phyloP scores from a whole-genome alignment of 2,888 invertebrate genomes.

The Agrypnus murinus region DNA sequence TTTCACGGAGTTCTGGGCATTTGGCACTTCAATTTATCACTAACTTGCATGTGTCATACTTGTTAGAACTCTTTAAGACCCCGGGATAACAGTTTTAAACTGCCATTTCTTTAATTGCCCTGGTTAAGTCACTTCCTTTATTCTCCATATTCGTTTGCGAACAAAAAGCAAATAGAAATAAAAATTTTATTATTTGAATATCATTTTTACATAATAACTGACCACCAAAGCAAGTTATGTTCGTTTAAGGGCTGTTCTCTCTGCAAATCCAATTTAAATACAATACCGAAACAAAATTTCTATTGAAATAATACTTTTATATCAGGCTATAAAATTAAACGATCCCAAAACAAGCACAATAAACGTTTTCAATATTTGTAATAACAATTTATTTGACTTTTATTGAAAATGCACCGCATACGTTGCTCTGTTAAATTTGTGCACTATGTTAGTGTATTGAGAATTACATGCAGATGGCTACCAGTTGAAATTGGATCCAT shows the following conservation, averaged over 20 bases:
- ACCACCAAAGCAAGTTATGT: not conserved
- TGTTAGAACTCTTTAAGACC: constrained; percentile 51
- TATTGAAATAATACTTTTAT: constrained; percentile 24
- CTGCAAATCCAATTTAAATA: not conserved
- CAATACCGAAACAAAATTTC: not conserved
- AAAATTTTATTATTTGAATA: not conserved
- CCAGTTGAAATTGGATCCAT: constrained; percentile 17
- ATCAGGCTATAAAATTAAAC: constrained; percentile 35
- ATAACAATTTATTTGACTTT: constrained; percentile 41
- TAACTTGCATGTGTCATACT: constrained; percentile 60
- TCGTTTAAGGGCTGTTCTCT: not conserved
- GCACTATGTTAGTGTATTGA: constrained; percentile 31
- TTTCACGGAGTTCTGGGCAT: constrained; percentile 68
- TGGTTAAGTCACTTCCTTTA: constrained; percentile 3
- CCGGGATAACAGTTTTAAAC: constrained; percentile 51
- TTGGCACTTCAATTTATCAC: constrained; percentile 66
- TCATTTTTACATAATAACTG: not conserved
- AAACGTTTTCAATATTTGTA: constrained; percentile 36
- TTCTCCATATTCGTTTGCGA: not conserved
- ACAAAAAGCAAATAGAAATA: no score
- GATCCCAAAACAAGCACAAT: constrained; percentile 28
- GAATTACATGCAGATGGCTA: constrained; percentile 25
- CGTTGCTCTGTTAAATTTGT: constrained; percentile 30
- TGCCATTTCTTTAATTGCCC: constrained; percentile 46
- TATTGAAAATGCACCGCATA: constrained; percentile 39